These are phyloP conservation scores for Coilia nasus DNA, from an alignment of 2,797 vertebrate genomes.

Conservation along the genomic window DNA sequence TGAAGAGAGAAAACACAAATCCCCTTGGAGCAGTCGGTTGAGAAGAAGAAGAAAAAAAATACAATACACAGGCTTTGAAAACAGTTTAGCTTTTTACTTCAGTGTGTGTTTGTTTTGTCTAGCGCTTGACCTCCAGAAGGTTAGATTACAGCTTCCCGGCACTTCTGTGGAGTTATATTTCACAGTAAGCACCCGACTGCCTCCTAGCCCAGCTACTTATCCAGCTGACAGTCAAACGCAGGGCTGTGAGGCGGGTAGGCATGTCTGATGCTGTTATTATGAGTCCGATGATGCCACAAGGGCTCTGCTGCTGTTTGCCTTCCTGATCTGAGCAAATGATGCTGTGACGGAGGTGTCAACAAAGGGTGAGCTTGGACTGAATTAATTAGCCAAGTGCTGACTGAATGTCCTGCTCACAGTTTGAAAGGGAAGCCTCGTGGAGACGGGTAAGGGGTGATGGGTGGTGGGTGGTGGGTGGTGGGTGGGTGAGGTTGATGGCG, in stretches of 20 bases:
- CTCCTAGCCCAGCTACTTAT: neutral
- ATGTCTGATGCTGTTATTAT: neutral
- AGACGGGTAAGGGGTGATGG: neutral
- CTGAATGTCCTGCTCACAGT: neutral
- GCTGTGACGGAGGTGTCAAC: neutral
- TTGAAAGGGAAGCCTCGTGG: neutral
- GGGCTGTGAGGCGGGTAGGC: neutral
- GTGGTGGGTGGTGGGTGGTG: neutral
- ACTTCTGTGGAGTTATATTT: neutral
- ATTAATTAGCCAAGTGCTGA: conserved; percentile 1
- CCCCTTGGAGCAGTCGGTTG: neutral
- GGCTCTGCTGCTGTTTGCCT: neutral
- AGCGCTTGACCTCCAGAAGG: conserved; percentile 1
- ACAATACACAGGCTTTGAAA: neutral
- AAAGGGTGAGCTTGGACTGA: neutral
- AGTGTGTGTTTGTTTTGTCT: conserved; percentile 10
- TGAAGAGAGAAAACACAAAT: neutral
- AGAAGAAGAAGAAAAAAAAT: neutral
- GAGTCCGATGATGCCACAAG: no score
- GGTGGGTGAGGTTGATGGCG: neutral
- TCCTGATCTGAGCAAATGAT: conserved; percentile 13
- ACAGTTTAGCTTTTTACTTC: neutral
- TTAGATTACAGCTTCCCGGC: conserved; percentile 1
- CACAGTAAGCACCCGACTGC: neutral
- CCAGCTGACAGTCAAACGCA: neutral